phyloP scores from a whole-genome alignment of 2,888 invertebrate genomes.

The Phytoseiulus persimilis region DNA sequence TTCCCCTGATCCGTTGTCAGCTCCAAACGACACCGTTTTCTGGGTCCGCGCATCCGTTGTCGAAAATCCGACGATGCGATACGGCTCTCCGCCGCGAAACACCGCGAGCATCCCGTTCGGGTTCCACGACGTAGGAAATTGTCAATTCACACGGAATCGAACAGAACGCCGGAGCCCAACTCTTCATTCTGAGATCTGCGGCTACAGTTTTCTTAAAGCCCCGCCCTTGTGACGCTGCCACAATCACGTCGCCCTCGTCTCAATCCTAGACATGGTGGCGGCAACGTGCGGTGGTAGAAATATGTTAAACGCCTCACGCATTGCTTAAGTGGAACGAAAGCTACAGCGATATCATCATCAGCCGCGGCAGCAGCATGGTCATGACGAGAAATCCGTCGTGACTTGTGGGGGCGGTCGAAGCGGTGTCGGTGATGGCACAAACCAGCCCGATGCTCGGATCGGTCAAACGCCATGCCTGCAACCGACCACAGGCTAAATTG shows the following conservation, averaged over 20 bases:
- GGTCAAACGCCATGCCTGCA: neutral
- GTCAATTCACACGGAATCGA: neutral
- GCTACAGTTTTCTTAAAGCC: neutral
- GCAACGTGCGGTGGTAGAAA: neutral
- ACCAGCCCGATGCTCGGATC: neutral
- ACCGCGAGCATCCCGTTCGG: no score
- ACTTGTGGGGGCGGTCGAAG: neutral
- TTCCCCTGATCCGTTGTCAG: no score
- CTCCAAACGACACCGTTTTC: no score
- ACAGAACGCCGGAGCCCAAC: neutral
- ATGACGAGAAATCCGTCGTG: neutral
- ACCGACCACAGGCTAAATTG: neutral
- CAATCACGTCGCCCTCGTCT: neutral
- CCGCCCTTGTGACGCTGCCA: neutral
- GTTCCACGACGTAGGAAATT: neutral
- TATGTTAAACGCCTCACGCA: constrained; percentile 5
- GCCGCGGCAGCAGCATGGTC: neutral
- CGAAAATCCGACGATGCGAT: no score
- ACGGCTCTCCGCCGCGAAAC: no score
- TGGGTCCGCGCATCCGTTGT: no score
- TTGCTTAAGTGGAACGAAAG: constrained; percentile 5
- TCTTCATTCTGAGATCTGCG: neutral
- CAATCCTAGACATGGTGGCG: neutral
- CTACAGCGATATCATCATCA: neutral
- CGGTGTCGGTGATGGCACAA: neutral